Conservation (phyloP, 2,888 invertebrate genomes). For the Polyommatus icarus region DNA sequence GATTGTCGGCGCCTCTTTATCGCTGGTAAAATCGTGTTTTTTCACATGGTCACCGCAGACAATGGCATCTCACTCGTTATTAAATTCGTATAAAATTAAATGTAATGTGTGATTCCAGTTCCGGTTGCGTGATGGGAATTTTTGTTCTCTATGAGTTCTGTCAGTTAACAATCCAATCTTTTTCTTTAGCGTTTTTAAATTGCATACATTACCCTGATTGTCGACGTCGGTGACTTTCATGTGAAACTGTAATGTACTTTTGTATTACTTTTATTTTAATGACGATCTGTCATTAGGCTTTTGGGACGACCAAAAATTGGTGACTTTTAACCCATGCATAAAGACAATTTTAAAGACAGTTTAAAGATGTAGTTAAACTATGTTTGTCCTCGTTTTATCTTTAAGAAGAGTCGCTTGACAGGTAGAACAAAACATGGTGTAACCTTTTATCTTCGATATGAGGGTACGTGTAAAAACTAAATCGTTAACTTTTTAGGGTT, state of each 20-base stretch:
- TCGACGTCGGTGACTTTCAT: slow-evolving; percentile 28
- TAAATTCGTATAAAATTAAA: slow-evolving; percentile 81
- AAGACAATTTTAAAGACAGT: background rate
- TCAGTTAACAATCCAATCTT: slow-evolving; percentile 31
- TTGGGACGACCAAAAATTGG: background rate
- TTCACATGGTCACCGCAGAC: slow-evolving; percentile 72
- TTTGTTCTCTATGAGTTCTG: slow-evolving; percentile 49
- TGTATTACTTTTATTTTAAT: slow-evolving; percentile 18
- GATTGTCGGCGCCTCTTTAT: slow-evolving; percentile 78
- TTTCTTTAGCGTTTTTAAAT: slow-evolving; percentile 31
- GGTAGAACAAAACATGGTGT: too few relatives aligned
- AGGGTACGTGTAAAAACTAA: too few relatives aligned
- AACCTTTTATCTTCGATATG: too few relatives aligned
- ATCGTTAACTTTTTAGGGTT: background rate
- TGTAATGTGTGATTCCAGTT: slow-evolving; percentile 78
- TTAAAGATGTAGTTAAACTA: too few relatives aligned
- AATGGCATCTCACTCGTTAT: slow-evolving; percentile 78
- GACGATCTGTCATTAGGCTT: background rate
- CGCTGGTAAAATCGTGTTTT: slow-evolving; percentile 67
- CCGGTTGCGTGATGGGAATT: slow-evolving; percentile 76
- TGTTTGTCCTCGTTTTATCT: too few relatives aligned
- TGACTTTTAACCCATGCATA: background rate
- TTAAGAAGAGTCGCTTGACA: too few relatives aligned
- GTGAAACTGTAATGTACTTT: slow-evolving; percentile 30
- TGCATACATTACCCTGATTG: slow-evolving; percentile 31